Conservation (phyloP, 2,113 vertebrate species). For the Neopipo cinnamomea region DNA sequence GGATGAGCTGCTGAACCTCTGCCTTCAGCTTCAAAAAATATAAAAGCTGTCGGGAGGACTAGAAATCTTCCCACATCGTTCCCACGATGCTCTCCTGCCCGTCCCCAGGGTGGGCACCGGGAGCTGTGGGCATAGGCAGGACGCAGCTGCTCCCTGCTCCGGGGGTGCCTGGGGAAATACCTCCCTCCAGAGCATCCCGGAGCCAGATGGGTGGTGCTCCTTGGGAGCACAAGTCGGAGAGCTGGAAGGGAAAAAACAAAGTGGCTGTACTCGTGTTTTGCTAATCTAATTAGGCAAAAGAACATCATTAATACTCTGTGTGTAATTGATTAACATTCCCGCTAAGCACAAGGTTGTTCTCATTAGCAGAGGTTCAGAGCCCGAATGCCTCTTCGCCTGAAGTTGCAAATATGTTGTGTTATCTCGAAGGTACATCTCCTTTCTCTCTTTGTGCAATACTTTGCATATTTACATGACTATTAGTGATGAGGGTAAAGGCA, state of each 20-base stretch:
- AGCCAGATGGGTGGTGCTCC: not conserved
- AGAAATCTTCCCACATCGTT: not conserved
- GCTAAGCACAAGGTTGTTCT: not conserved
- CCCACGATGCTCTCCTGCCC: not conserved
- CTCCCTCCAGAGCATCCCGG: not conserved
- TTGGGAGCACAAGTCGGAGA: not conserved
- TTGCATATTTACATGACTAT: not conserved
- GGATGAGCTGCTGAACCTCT: not conserved
- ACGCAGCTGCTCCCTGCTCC: not conserved
- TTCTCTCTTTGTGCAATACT: not conserved
- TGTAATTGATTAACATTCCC: constrained; percentile 50
- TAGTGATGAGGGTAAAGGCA: not conserved
- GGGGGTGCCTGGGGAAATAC: not conserved
- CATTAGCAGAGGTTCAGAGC: not conserved
- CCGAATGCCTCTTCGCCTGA: not conserved
- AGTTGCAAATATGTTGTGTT: not conserved
- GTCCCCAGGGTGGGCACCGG: not conserved
- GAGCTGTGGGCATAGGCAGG: not conserved
- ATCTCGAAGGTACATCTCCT: not conserved
- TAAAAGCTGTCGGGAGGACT: not conserved
- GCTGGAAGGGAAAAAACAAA: not conserved
- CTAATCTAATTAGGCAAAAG: constrained; percentile 59
- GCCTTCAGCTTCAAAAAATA: not conserved
- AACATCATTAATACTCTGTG: not conserved
- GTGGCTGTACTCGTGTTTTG: not conserved